A percentile compares a stretch with the other conserved stretches of the same genome.
Conservation (phyloP, 2,113 vertebrate species). For the Cephalopholis sonnerati region DNA sequence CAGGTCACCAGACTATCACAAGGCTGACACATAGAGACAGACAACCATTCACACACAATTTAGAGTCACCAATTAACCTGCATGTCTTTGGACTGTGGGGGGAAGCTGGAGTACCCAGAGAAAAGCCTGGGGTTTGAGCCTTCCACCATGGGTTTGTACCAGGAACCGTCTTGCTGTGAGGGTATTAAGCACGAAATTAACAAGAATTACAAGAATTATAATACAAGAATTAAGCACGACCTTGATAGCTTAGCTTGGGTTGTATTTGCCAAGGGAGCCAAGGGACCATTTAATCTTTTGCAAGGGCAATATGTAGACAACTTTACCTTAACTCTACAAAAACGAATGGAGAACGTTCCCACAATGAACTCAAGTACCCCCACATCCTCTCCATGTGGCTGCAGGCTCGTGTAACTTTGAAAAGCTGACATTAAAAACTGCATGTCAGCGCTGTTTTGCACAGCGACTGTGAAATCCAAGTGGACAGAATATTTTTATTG, state of each 20-base stretch:
- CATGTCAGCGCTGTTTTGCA: conserved; percentile 9
- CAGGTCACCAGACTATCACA: too few relatives aligned
- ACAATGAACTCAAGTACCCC: background rate
- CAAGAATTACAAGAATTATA: too few relatives aligned
- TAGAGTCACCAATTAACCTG: too few relatives aligned
- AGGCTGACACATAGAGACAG: too few relatives aligned
- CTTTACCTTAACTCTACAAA: background rate
- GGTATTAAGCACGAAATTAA: too few relatives aligned
- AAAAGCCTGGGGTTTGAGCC: too few relatives aligned
- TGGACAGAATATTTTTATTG: conserved; percentile 37
- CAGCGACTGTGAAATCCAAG: conserved; percentile 25
- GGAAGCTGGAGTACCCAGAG: too few relatives aligned
- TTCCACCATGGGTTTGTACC: too few relatives aligned
- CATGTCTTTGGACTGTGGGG: too few relatives aligned
- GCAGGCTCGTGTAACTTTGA: conserved; percentile 1
- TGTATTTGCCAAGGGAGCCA: background rate
- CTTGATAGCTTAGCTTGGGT: background rate
- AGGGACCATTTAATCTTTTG: background rate
- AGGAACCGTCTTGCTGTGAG: too few relatives aligned
- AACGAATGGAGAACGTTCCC: background rate
- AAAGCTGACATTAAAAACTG: conserved; percentile 34
- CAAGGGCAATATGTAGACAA: too few relatives aligned
- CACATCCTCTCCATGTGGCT: background rate
- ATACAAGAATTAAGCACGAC: background rate
- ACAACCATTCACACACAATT: too few relatives aligned